Base-by-base conservation (phyloP, 2,888 invertebrate genomes). In the Macaria liturata region DNA sequence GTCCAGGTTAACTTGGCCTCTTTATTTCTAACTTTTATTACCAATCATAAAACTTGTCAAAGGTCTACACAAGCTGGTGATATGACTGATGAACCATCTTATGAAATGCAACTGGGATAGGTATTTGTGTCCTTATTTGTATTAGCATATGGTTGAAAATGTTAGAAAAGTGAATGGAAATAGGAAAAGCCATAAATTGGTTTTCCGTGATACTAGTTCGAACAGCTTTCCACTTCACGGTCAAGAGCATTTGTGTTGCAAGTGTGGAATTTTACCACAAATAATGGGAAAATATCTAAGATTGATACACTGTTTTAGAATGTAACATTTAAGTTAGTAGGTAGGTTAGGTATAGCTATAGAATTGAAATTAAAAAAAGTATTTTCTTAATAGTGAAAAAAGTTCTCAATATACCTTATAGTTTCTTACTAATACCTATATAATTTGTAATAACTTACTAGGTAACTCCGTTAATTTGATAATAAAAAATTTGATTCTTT, bases 151-250 rank as follows among this genome's bases (percentile, higher is more conserved):
- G 64, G 76, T 73, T 65, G 32, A 71, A 55, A 69, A 69, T 84
- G 20, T 2, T 40, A 59, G 42, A 65, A 53, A 37, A 3, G 1
- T 8, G 9, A 20, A 43, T 34, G 9, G 0, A 48, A 45, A 51
- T 50, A 46, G 54, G 34, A 46, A 70, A 48, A 71, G 59, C 47
- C 34, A 3, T 56, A 66, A 44, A 54, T 62, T 69, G 71, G 67
- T 75, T 66, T 66, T 64, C 61, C 62, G 63, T 61, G 64, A 67
- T 75, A 76, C 72, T 76, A 73, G 79, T 71, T 72, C 74, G 78
- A 77, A 74, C 79, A 80, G 80, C 82, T 88, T 84, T 84, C 87
- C 80, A 86, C 85, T 88, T 86, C 88, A 89, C 84, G 88, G 90
- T 88, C 89, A 91, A 89, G 88, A 82, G 73, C 83, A 70, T 64